These are phyloP conservation scores for Stegophylla sp. DNA, from an alignment of 2,888 invertebrate species.

Conservation along the genomic window DNA sequence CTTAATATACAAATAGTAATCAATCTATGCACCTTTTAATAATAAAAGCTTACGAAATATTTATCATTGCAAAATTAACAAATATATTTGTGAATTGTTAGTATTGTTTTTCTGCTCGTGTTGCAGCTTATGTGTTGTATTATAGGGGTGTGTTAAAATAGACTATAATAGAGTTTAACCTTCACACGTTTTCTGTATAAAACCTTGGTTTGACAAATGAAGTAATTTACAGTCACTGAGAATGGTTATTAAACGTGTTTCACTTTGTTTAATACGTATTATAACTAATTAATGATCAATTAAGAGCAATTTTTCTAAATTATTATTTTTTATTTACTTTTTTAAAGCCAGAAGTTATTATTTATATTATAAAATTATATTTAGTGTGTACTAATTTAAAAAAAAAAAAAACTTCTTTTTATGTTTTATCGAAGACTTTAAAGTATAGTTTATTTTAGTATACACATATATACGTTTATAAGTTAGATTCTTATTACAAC, in stretches of 20 bases:
- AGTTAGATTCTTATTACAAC: not conserved
- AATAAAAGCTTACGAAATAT: not conserved
- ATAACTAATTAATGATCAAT: conserved; percentile 41
- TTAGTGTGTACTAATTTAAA: no score
- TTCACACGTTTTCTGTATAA: conserved; percentile 40
- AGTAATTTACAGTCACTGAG: conserved; percentile 14
- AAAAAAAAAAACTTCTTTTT: not conserved
- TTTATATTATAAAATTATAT: not conserved
- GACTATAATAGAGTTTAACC: conserved; percentile 36
- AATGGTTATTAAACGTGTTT: conserved; percentile 13
- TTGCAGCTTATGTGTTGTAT: not conserved
- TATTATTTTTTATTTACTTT: conserved; percentile 19
- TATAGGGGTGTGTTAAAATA: conserved; percentile 39
- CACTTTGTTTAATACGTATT: conserved; percentile 28
- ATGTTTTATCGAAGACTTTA: not conserved
- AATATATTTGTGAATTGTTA: not conserved
- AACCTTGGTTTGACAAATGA: conserved; percentile 47
- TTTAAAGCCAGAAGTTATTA: not conserved
- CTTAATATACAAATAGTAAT: not conserved
- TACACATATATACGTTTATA: not conserved
- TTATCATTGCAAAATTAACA: not conserved
- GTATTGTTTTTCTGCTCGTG: not conserved
- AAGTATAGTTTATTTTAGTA: conserved; percentile 1
- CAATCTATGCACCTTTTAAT: not conserved
- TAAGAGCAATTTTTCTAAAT: conserved; percentile 24